phyloP scores from a whole-genome alignment of 2,888 invertebrate species.

The Brachycybe producta region DNA sequence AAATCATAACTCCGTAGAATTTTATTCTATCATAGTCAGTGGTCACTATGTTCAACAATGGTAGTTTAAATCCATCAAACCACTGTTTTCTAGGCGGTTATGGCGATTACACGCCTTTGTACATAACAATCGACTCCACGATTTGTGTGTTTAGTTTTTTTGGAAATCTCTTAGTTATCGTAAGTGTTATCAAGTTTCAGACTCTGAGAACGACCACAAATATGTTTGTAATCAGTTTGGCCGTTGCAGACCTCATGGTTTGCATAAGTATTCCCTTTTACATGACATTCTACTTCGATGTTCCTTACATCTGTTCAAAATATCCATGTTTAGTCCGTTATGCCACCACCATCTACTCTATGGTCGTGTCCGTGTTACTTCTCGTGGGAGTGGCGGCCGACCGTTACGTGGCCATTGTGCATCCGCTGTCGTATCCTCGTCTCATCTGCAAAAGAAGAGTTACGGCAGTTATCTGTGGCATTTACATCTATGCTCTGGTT shows the following conservation, averaged over 20 bases:
- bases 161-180: constrained; percentile 13
- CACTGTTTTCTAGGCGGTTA: constrained; percentile 7
- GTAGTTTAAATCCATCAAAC: too few species aligned
- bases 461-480: constrained; percentile 8
- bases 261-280: constrained; percentile 25
- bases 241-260: constrained; percentile 23
- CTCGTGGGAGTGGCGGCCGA: constrained; percentile 24
- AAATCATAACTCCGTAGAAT: too few species aligned
- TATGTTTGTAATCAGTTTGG: constrained; percentile 23
- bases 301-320: constrained; percentile 20
- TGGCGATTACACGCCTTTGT: constrained; percentile 9
- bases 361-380: constrained; percentile 23
- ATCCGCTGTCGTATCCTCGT: constrained; percentile 21
- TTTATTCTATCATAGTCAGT: too few species aligned
- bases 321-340: constrained; percentile 10
- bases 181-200: constrained; percentile 12
- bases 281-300: constrained; percentile 26
- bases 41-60: too few species aligned
- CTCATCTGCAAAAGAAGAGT: constrained; percentile 19
- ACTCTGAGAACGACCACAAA: constrained; percentile 22
- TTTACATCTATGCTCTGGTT: constrained; percentile 24
- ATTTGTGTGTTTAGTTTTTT: constrained; percentile 9
- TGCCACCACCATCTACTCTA: constrained; percentile 20
- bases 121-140: constrained; percentile 6
- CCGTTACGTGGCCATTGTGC: constrained; percentile 24